Base-by-base conservation (phyloP, 2,797 vertebrate genomes). In the Cirrhinus mrigala region DNA sequence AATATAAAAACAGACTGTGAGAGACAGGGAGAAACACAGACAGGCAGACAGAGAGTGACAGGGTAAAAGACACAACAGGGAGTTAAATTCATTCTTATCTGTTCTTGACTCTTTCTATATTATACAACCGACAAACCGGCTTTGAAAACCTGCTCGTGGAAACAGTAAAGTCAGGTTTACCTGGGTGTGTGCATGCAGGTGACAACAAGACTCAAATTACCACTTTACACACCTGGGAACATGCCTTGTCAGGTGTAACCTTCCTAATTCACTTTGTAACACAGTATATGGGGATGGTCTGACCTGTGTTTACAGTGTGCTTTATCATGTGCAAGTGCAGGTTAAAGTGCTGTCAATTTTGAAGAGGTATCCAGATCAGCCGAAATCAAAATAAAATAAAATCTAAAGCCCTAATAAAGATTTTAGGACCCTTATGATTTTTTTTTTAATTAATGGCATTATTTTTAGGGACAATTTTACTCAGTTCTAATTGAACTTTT, bases 141-240 rank as follows among this genome's bases (percentile, higher is more conserved):
- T 74, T 48, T 74, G n/a, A 81, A 81, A 81, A 70, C 6, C 5
- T 56, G 50, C 52, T 71, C 12, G 29, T 14, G 37, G 83, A 79
- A 84, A 84, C 24, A 84, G 75, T 62, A 79, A 84, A 70, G 75
- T 79, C 75, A 50, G 75, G 40, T 66, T 84, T 78, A 58, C 48
- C 48, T 68, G 76, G 68, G 80, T 84, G 82, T 84, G 73, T 58
- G 50, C 18, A 48, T 75, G 20, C 81, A 80, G 76, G 85, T 85
- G 76, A 82, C 29, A 68, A 78, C 74, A 86, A 27, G 80, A 86
- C 79, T 86, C 73, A 82, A 40, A 78, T 86, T 79, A 82, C 73
- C 15, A 22, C 15, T 29, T n/a, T 3, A 82, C 70, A 77, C 78
- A 64, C 64, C 78, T 81, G 56, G 12, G 54, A 82, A 80, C 52